Conservation (phyloP, 2,888 invertebrate species). For the Schizaphis graminum region DNA sequence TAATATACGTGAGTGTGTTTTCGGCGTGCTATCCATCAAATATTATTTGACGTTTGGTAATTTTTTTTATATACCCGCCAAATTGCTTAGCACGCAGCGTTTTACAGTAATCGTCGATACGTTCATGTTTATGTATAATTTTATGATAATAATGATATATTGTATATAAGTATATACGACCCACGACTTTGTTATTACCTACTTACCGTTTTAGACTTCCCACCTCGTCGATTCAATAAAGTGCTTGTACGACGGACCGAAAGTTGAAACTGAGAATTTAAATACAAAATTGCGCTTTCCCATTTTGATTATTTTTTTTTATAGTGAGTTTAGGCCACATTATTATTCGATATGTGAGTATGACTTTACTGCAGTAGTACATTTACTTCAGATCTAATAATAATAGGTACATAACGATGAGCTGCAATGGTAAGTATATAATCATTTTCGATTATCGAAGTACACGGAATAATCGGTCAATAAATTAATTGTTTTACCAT, state of each 20-base stretch:
- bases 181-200: background rate
- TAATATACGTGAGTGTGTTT: background rate
- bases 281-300: background rate
- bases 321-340: background rate
- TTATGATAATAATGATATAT: background rate
- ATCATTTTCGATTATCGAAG: background rate
- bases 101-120: slow-evolving; percentile 5
- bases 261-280: background rate
- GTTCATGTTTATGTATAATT: background rate
- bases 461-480: background rate
- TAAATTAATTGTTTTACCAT: background rate
- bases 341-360: background rate
- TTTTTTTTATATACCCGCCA: background rate
- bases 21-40: background rate
- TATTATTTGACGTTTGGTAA: slow-evolving; percentile 17
- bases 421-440: background rate
- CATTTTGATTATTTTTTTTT: background rate
- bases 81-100: background rate
- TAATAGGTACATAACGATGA: background rate
- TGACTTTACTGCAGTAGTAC: background rate
- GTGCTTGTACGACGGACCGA: background rate
- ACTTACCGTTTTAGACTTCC: background rate
- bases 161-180: background rate
- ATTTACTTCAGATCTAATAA: background rate
- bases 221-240: background rate